Evolutionary conservation across 2,113 vertebrate genomes (phyloP).

Genomic region (Aleadryas rufinucha): DNA sequence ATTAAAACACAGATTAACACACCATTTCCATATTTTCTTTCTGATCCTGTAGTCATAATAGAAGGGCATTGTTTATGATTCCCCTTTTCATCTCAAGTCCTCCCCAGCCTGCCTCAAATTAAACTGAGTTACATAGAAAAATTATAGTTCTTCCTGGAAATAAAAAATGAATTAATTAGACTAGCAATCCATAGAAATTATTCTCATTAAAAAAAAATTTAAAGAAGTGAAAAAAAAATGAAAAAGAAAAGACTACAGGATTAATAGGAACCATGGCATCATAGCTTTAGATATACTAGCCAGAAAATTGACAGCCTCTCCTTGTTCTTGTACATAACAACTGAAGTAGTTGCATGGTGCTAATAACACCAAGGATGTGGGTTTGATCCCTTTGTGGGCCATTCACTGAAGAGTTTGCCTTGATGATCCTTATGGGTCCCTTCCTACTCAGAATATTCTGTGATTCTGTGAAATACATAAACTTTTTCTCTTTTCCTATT

Average conservation of each 20-base stretch:
- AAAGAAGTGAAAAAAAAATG: rapidly evolving
- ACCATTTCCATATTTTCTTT: background rate
- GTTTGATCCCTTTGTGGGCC: background rate
- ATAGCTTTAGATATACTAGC: background rate
- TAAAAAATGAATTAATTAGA: background rate
- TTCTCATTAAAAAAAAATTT: background rate
- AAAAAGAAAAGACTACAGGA: background rate
- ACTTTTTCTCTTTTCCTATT: background rate
- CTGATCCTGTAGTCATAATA: background rate
- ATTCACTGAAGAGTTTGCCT: background rate
- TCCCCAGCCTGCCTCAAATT: background rate
- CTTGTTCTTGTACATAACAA: background rate
- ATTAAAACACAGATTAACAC: background rate
- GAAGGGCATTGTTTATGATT: background rate
- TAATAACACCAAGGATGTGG: background rate
- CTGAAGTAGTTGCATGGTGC: background rate
- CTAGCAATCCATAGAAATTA: background rate
- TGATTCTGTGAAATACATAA: background rate
- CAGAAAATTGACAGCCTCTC: background rate
- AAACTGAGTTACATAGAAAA: background rate
- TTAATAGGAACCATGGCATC: background rate
- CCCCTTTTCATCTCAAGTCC: background rate
- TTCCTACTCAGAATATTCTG: background rate
- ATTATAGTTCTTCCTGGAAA: background rate
- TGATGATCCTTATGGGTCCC: background rate